Base-by-base conservation (phyloP, 2,888 invertebrate genomes). In the Trichacis sp. region DNA sequence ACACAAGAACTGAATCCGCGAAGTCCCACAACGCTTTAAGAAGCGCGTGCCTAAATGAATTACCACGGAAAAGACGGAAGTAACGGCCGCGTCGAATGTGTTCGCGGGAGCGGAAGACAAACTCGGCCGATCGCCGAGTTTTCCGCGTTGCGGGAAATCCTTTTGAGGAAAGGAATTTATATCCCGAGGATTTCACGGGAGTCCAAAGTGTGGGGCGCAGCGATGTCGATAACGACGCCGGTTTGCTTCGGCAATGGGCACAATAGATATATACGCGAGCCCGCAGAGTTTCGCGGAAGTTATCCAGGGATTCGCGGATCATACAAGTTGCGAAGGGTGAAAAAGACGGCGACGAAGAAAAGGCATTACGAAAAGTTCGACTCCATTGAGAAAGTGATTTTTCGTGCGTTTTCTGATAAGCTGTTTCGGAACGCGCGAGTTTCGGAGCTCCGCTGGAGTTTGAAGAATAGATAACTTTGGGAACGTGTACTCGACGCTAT, bases 261-360 rank as follows among this genome's bases (percentile, higher is more conserved):
- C 69, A 68, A 72, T 70, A 64, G 62, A 73, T 65, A 64, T 64
- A 65, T 60, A 69, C 61, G 24, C 47, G 12, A 24, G 59, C 63
- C 42, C 46, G 61, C 64, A 55, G 43, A 46, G 55, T 59, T 63
- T 62, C 56, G 67, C 56, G 68, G 65, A 67, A 71, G 59, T 72
- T 69, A 67, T 63, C 62, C 55, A 45, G 53, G 65, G 64, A 69
- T 64, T 71, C 53, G 14, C 15, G 40, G 14, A 40, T 40, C 40
- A n/a, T 14, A 14, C 40, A 4, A 14, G 1, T 40, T 4, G 40
- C 15, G 40, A 9, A 12, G 5, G n/a, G 33, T 11, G 33, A 40
- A 40, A 14, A 40, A 12, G 15, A 40, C 9, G 9, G 14, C 3
- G 8, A 24, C 15, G 15, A 40, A 40, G 40, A 40, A 15, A 40